These are phyloP conservation scores for Mergus octosetaceus DNA, from an alignment of 2,797 vertebrate genomes.

Conservation along the genomic window DNA sequence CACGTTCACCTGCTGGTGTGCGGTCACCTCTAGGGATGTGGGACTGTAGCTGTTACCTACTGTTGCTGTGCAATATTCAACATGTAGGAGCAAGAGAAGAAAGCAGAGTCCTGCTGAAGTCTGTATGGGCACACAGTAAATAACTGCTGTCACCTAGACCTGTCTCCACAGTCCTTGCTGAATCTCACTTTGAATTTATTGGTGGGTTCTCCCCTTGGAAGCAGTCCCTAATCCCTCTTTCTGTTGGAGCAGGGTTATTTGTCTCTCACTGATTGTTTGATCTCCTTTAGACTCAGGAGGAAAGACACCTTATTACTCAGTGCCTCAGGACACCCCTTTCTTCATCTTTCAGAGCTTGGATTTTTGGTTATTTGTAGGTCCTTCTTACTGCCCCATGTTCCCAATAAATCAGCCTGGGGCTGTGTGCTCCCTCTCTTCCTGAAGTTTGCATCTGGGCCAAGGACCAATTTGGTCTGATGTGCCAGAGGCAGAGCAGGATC, in stretches of 20 bases:
- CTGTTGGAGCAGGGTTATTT: neutral
- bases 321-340: neutral
- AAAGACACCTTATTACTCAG: neutral
- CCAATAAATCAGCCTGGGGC: neutral
- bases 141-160: neutral
- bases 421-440: neutral
- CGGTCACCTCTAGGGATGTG: neutral
- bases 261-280: neutral
- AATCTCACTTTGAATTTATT: neutral
- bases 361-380: accelerated
- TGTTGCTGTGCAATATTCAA: too few relatives aligned
- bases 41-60: neutral
- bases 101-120: neutral
- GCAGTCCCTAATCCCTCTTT: neutral
- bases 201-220: neutral
- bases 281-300: neutral
- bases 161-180: neutral
- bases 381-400: neutral
- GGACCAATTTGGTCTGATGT: neutral
- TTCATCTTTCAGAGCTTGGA: neutral
- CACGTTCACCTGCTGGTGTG: neutral
- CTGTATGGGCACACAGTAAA: neutral
- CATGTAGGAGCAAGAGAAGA: neutral
- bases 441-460: neutral
- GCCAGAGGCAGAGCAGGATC: neutral